Base-by-base conservation (phyloP, 2,888 invertebrate genomes). In the Dynastes hyllus region DNA sequence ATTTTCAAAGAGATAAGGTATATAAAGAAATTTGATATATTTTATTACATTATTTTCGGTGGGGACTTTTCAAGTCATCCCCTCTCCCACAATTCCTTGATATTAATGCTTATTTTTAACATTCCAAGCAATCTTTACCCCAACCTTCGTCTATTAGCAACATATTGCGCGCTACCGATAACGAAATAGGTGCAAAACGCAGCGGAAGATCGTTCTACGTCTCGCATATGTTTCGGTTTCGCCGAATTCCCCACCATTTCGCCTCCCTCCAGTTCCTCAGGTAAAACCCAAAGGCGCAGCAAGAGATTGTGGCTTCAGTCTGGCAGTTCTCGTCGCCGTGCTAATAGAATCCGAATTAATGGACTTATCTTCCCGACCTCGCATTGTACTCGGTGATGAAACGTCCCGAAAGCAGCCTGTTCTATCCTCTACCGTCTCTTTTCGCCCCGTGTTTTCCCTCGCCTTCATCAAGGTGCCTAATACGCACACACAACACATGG, bases 321-420 rank as follows among this genome's bases (percentile, higher is more conserved):
- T n/a, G 81, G 81, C 83, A 81, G 83, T 83, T 84, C 84, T 83
- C 85, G 83, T 84, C 83, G 83, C 81, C 79, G 81, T 80, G 83
- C 83, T 85, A 85, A 85, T 85, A 84, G 84, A 84, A 85, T 84
- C 84, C 84, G 84, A 84, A 84, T 85, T 84, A 84, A 84, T 84
- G 84, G 83, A 83, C 84, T 85, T 85, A 84, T 85, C 84, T 84
- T 50, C 81, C 80, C 22, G 80, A 81, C 81, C 82, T 82, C 81
- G 82, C 82, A 84, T 84, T 84, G 84, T 85, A 80, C 81, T 69
- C 80, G 79, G 81, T 84, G 83, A 84, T 84, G 84, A 84, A 84
- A 81, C 83, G 80, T 80, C 80, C 81, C 79, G 73, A 37, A 37
- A 37, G 32, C 32, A 37, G 32, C 32, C 32, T 37, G 6, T 9